phyloP scores from a whole-genome alignment of 1,140 invertebrate species.

The Pseudomyrmex pallidus region DNA sequence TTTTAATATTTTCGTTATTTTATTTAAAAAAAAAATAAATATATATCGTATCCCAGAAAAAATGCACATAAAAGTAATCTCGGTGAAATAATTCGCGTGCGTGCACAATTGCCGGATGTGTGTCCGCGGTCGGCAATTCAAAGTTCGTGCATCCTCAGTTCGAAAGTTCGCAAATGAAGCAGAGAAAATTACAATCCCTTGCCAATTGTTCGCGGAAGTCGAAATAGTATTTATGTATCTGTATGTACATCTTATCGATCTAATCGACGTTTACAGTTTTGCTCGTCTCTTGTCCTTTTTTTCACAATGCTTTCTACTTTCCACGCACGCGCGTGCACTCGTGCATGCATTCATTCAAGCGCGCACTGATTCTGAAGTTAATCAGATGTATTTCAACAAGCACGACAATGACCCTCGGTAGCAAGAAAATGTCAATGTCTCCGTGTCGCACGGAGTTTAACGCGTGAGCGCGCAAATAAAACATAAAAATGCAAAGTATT shows the following conservation, averaged over 20 bases:
- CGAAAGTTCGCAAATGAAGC: constrained; percentile 52
- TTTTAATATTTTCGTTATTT: too few relatives aligned
- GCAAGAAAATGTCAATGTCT: constrained; percentile 53
- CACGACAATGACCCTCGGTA: constrained; percentile 55
- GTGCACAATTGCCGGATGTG: constrained; percentile 9
- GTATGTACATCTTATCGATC: constrained; percentile 14
- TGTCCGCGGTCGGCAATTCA: not conserved
- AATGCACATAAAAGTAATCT: not conserved
- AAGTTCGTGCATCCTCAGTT: not conserved
- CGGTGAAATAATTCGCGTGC: not conserved
- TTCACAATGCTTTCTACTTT: constrained; percentile 71
- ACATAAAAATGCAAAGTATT: not conserved
- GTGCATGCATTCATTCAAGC: constrained; percentile 60
- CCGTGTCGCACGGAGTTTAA: not conserved
- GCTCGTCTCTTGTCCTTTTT: constrained; percentile 58
- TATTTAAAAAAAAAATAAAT: not conserved
- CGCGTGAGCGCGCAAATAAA: constrained; percentile 13
- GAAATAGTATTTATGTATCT: constrained; percentile 32
- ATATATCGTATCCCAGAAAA: not conserved
- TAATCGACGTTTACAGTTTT: constrained; percentile 34
- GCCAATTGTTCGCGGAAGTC: constrained; percentile 51
- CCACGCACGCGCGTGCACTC: constrained; percentile 31
- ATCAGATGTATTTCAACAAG: constrained; percentile 60
- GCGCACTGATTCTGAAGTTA: constrained; percentile 27
- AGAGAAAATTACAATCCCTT: constrained; percentile 51